Percentiles rank a stretch among this genome's conserved stretches.
Evolutionary conservation across 2,888 invertebrate genomes (phyloP).

Genomic region (Sinotaia quadrata): DNA sequence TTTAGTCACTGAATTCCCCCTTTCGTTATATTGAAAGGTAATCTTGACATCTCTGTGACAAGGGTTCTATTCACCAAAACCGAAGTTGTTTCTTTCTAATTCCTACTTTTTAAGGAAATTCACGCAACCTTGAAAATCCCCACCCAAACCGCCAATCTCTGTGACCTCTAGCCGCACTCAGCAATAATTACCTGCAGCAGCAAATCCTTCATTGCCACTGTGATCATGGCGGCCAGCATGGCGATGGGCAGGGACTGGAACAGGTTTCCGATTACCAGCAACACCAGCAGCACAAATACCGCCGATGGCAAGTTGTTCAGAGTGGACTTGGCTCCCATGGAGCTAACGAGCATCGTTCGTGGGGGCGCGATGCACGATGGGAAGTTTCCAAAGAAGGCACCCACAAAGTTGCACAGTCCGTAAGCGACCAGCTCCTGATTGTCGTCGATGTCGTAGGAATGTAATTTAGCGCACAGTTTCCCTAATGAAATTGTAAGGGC

Average conservation of each 20-base stretch:
- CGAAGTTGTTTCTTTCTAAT: too few relatives aligned
- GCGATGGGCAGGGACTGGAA: conserved; percentile 62
- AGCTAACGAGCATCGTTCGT: conserved; percentile 55
- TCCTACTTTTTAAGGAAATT: too few relatives aligned
- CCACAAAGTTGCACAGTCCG: conserved; percentile 64
- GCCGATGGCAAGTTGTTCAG: conserved; percentile 58
- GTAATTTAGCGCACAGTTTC: conserved; percentile 65
- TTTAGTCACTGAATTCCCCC: too few relatives aligned
- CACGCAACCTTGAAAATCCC: too few relatives aligned
- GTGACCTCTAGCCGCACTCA: too few relatives aligned
- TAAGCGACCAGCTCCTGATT: conserved; percentile 72
- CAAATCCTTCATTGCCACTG: conserved; percentile 71
- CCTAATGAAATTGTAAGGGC: conserved; percentile 62
- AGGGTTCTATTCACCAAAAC: too few relatives aligned
- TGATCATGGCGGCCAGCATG: conserved; percentile 72
- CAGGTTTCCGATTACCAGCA: conserved; percentile 58
- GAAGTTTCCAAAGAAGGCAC: conserved; percentile 71
- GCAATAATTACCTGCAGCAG: conserved; percentile 80
- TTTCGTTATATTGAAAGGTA: too few relatives aligned
- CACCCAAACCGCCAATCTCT: too few relatives aligned
- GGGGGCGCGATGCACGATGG: conserved; percentile 68
- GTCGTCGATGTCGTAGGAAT: conserved; percentile 65
- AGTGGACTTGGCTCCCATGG: conserved; percentile 62
- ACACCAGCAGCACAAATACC: conserved; percentile 57
- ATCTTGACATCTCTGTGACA: too few relatives aligned